Conservation (phyloP, 2,113 vertebrate genomes). For the Stomatorhinus ivindoensis region DNA sequence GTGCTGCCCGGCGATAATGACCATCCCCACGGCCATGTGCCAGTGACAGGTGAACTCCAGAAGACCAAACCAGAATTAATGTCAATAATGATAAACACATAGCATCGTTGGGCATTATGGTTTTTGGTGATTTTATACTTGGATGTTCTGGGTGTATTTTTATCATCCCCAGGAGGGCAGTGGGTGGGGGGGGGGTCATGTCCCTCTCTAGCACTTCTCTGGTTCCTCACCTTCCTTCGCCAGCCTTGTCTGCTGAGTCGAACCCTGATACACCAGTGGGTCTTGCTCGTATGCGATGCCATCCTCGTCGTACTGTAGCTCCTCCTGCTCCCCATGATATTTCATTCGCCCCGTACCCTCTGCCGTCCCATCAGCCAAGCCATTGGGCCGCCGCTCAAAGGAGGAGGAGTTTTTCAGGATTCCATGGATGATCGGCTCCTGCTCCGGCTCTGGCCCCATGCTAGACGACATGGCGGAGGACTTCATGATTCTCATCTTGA, state of each 20-base stretch:
- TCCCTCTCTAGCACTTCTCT: conserved; percentile 29
- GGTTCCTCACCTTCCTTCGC: conserved; percentile 47
- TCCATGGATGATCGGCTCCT: conserved; percentile 50
- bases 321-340: conserved; percentile 26
- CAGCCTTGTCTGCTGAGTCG: conserved; percentile 35
- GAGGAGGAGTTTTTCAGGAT: conserved; percentile 49
- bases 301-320: neutral
- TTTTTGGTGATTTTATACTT: neutral
- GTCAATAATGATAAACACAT: neutral
- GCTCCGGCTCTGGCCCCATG: conserved; percentile 19
- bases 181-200: conserved; percentile 19
- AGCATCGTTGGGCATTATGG: neutral
- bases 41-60: neutral
- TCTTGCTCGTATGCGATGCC: conserved; percentile 39
- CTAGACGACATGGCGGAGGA: conserved; percentile 26
- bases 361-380: conserved; percentile 18
- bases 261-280: conserved; percentile 45
- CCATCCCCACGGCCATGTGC: neutral
- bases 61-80: neutral
- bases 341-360: conserved; percentile 10
- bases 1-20: neutral
- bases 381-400: conserved; percentile 12
- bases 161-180: neutral
- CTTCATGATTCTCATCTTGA: conserved; percentile 14
- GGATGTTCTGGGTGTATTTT: neutral